A percentile compares a stretch with the other conserved stretches of the same genome.
These are phyloP conservation scores for Mustelus asterias DNA, from an alignment of 2,113 vertebrate genomes.

Conservation along the genomic window DNA sequence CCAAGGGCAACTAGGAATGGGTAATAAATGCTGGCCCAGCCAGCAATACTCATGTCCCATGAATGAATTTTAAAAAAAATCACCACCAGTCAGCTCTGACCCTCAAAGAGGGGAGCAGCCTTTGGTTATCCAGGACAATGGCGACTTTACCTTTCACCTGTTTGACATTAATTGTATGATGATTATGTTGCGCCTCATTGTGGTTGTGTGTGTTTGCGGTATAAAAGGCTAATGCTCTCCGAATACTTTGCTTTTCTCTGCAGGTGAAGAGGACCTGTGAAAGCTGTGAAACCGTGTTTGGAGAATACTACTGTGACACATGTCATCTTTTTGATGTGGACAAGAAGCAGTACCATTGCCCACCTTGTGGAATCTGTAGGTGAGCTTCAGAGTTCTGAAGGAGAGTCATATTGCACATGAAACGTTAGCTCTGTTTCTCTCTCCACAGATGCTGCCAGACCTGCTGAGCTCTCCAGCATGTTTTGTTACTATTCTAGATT, in stretches of 20 bases:
- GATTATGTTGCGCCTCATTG: background rate
- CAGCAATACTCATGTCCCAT: too few species aligned
- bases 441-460: too few species aligned
- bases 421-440: too few species aligned
- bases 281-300: slow-evolving; percentile 70
- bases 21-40: too few species aligned
- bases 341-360: slow-evolving; percentile 91
- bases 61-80: too few species aligned
- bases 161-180: background rate
- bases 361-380: slow-evolving; percentile 89
- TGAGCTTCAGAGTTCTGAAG: slow-evolving; percentile 42
- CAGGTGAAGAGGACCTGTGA: slow-evolving; percentile 78
- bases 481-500: too few species aligned
- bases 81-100: too few species aligned
- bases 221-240: background rate
- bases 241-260: slow-evolving; percentile 38
- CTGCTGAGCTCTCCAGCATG: too few species aligned
- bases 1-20: too few species aligned
- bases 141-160: background rate
- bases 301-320: slow-evolving; percentile 84
- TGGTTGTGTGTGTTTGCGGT: background rate
- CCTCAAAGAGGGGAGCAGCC: too few species aligned
- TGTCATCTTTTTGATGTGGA: slow-evolving; percentile 92
- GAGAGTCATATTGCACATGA: too few species aligned
- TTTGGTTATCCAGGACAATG: too few species aligned